Base-by-base conservation (phyloP, 2,888 invertebrate species). In the Eilema caniola region DNA sequence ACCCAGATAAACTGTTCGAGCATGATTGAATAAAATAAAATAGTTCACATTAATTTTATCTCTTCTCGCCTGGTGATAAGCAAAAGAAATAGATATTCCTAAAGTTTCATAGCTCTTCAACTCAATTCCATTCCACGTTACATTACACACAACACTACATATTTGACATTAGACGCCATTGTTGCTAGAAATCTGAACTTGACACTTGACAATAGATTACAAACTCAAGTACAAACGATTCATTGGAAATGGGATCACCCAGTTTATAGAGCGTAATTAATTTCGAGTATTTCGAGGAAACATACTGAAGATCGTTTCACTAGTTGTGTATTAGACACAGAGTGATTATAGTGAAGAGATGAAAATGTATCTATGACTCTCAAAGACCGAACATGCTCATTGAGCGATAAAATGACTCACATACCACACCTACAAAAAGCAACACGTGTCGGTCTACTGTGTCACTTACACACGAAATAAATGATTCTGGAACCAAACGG, bases 261-360 rank as follows among this genome's bases (percentile, higher is more conserved):
- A 33, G n/a, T 37, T 23, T 62, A 31, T n/a, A 62, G 7, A 3
- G 16, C n/a, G 4, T 31, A 33, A 37, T 62, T 62, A 62, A 62
- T 62, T 33, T 33, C n/a, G n/a, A 12, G 31, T 37, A 33, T 62
- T 14, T 62, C 4, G 62, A 61, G 33, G 23, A 62, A 62, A 62
- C 62, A 62, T 23, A 62, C 62, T 5, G 31, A 31, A 28, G 33
- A 3, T 23, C 31, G 31, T 14, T 23, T 53, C 20, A 10, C 53
- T n/a, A 53, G 53, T 10, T 1, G 20, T 47, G 41, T 47, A 2
- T 47, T 47, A 47, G 47, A 53, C 53, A 47, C 7, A 53, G n/a
- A 53, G n/a, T 16, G 0, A 53, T 20, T n/a, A 53, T n/a, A 10
- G 4, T 53, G n/a, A 4, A 53, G 53, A 53, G 8, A 7, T n/a